Evolutionary conservation across 2,797 vertebrate species (phyloP), one percentile per base, ranked within the genome.

Genomic region (Agapornis canus): DNA sequence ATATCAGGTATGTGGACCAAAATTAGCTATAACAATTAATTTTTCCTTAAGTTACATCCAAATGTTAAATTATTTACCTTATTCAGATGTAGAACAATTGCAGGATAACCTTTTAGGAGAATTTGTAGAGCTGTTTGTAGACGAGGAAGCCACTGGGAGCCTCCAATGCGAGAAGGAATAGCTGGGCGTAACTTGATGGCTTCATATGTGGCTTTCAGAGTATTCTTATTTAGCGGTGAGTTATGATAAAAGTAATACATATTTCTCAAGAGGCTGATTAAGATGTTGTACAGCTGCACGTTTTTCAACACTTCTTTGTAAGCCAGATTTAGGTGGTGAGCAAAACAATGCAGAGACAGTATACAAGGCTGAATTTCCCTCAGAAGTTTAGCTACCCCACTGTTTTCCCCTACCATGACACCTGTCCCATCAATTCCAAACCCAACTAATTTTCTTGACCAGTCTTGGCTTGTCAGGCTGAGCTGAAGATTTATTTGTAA

Each of bases 361-460:
- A 96, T 51, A 75, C 88, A 59, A 10, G 96, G 97, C 37, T 97
- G 95, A 77, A 97, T 94, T 71, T 97, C 95, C 45, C 80, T 94
- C 51, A 97, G 47, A 42, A 97, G 91, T n/a, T 90, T 75, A 73
- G 94, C 75, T 60, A 96, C 72, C 9, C 72, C 18, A 3, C 60
- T 81, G 40, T 59, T 95, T 82, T 89, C 81, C 49, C 32, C 75
- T 11, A 82, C 59, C 70, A 73, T 56, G 61, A 76, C 57, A 43
- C 31, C 59, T 52, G 68, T 45, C 11, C 91, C 91, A 86, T 83
- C 72, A 0, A 95, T 97, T 82, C 96, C 96, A 82, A 97, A 97
- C 9, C 96, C 96, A 59, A 97, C 94, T 35, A 97, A 48, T 70
- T 97, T 97, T 92, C 90, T 97, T 57, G 95, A 95, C 97, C 97